These are phyloP conservation scores for Dryobota labecula DNA, from an alignment of 2,888 invertebrate genomes.

Conservation along the genomic window DNA sequence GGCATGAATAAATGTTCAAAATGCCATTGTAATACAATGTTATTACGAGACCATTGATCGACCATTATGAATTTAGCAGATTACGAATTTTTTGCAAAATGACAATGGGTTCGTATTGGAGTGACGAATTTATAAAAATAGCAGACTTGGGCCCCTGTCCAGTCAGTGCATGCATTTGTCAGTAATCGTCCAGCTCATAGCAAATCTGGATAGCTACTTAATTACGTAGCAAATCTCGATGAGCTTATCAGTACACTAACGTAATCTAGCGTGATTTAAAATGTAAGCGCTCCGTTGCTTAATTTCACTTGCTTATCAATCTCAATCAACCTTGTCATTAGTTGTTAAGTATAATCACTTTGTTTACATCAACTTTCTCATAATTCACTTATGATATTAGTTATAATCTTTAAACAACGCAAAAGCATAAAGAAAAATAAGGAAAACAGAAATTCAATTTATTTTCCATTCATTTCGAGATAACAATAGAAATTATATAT, in stretches of 20 bases:
- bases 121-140: too few relatives aligned
- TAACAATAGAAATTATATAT: slow-evolving; percentile 48
- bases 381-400: slow-evolving; percentile 1
- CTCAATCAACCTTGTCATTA: not conserved
- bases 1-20: too few relatives aligned
- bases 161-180: too few relatives aligned
- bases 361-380: slow-evolving; percentile 23
- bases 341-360: not conserved
- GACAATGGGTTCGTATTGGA: too few relatives aligned
- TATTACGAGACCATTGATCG: too few relatives aligned
- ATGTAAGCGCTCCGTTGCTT: not conserved
- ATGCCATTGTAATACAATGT: too few relatives aligned
- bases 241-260: not conserved
- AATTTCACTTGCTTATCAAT: slow-evolving; percentile 11
- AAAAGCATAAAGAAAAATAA: slow-evolving; percentile 15
- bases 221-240: not conserved
- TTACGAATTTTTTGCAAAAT: too few relatives aligned
- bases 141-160: too few relatives aligned
- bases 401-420: not conserved
- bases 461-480: slow-evolving; percentile 41
- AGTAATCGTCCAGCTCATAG: too few relatives aligned
- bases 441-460: slow-evolving; percentile 33
- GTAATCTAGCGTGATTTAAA: not conserved
- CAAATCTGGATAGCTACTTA: not conserved
- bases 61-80: too few relatives aligned